Base-by-base conservation (phyloP, 1,140 invertebrate genomes). In the Pogonus chalceus region DNA sequence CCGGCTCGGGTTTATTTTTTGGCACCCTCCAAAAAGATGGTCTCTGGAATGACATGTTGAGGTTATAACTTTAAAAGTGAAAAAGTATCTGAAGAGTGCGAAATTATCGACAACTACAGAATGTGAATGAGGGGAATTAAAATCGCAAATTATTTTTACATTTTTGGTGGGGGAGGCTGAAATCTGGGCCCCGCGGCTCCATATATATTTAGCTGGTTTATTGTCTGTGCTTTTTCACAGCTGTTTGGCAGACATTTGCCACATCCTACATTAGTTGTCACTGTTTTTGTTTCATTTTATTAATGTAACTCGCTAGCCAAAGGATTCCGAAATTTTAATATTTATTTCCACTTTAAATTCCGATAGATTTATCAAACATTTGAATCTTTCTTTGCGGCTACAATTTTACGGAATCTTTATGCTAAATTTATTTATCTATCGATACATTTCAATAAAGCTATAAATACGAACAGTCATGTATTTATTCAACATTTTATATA, bases 11-110 rank as follows among this genome's bases (percentile, higher is more conserved):
- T 7, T 69, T 64, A 54, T 74, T 73, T 56, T 75, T 69, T 10
- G 76, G 75, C 52, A 76, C 67, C 54, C 75, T 73, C 79, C 79
- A 81, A 66, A 81, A 81, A 37, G 79, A 71, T 53, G 79, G 79
- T 60, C 79, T 71, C 63, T 76, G 73, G 63, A 77, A 80, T 69
- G 77, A 61, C 51, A 73, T 73, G 43, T 21, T 58, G 52, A 18
- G 37, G 18, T 16, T 43, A 12, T 43, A 4, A 16, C 18, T 43
- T 16, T 43, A 18, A 7, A 18, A 18, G 18, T 7, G 4, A 31
- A 7, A 31, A 4, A 43, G 37, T 12, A n/a, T n/a, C n/a, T 16
- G 18, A 43, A 43, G 37, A 43, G 9, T 16, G 37, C 37, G 37
- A 43, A 43, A 10, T 43, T 43, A 43, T 43, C 18, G 37, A 43